These are phyloP conservation scores for Macquaria ambigua DNA, from an alignment of 2,113 vertebrate genomes.

Conservation along the genomic window DNA sequence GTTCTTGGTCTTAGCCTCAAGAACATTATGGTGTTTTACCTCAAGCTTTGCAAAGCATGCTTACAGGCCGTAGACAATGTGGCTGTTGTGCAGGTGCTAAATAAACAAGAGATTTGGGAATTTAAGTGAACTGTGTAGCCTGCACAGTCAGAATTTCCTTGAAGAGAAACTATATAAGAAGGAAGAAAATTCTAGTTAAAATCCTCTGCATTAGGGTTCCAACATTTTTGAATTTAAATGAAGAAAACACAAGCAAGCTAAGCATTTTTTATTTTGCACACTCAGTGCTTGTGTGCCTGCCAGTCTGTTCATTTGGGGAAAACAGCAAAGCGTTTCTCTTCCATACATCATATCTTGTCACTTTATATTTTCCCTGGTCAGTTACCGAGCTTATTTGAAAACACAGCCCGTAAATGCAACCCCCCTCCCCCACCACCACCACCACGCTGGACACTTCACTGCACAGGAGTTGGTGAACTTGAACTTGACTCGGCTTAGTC, in stretches of 20 bases:
- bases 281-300: not conserved
- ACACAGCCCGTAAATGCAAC: not conserved
- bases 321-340: conserved; percentile 8
- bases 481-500: conserved; percentile 68
- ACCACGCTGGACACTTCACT: conserved; percentile 16
- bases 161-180: not conserved
- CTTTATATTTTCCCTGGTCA: conserved; percentile 4
- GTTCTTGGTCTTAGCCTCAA: not conserved
- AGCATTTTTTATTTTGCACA: not conserved
- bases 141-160: not conserved
- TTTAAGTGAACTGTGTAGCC: not conserved
- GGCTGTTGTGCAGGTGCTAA: conserved; percentile 21
- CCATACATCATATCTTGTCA: not conserved
- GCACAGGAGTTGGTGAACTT: conserved; percentile 79
- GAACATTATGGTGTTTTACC: conserved; percentile 13
- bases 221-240: not conserved
- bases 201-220: not conserved
- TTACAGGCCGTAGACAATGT: conserved; percentile 15
- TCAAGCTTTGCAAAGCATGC: conserved; percentile 24
- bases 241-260: not conserved
- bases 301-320: not conserved
- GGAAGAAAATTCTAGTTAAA: not conserved
- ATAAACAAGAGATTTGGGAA: not conserved
- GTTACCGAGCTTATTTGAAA: conserved; percentile 20
- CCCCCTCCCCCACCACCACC: not conserved